phyloP scores from a whole-genome alignment of 1,140 invertebrate species.

The Drosophila lini region DNA sequence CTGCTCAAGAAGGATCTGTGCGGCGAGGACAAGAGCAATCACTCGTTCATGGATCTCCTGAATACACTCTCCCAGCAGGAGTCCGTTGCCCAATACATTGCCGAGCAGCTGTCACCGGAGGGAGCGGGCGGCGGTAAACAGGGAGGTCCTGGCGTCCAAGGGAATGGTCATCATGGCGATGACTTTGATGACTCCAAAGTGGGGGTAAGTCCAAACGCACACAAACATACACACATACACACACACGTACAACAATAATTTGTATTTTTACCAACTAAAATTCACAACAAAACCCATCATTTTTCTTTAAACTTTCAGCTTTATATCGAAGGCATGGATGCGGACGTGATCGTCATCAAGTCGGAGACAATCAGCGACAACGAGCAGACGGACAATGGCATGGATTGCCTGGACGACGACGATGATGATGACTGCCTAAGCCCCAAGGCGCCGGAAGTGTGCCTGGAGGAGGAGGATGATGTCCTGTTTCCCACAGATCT shows the following conservation, averaged over 20 bases:
- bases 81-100: conserved; percentile 74
- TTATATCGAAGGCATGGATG: conserved; percentile 73
- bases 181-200: conserved; percentile 82
- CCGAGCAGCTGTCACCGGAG: conserved; percentile 75
- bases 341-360: conserved; percentile 80
- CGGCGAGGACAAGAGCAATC: conserved; percentile 76
- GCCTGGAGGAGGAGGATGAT: conserved; percentile 79
- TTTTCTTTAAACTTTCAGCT: conserved; percentile 27
- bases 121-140: conserved; percentile 49
- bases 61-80: conserved; percentile 80
- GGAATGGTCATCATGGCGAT: conserved; percentile 56
- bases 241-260: too few relatives aligned
- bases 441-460: conserved; percentile 78
- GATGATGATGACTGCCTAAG: conserved; percentile 79
- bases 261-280: neutral
- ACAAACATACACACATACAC: too few relatives aligned
- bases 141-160: conserved; percentile 6
- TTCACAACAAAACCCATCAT: too few relatives aligned
- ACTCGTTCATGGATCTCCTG: conserved; percentile 76
- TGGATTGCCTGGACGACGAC: conserved; percentile 75
- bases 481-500: conserved; percentile 73
- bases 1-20: conserved; percentile 82
- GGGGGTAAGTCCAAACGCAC: conserved; percentile 8
- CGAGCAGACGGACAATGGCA: conserved; percentile 76
- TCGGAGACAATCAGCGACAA: conserved; percentile 83